These are phyloP conservation scores for Cranoglanis bouderius DNA, from an alignment of 2,113 vertebrate species.

Conservation along the genomic window DNA sequence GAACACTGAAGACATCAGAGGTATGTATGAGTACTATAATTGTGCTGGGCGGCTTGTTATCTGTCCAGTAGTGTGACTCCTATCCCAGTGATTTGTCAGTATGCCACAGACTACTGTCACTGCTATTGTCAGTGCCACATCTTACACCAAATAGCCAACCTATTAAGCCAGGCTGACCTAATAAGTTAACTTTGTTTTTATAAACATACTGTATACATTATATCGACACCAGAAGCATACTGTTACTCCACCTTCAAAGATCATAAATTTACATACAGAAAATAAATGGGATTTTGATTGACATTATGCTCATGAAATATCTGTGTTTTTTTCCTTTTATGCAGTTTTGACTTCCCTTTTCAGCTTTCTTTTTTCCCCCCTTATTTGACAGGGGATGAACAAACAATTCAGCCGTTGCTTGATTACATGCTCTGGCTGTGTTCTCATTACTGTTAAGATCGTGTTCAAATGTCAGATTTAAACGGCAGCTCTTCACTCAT, in stretches of 20 bases:
- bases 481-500: conserved; percentile 41
- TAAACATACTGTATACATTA: neutral
- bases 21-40: neutral
- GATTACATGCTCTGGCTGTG: conserved; percentile 44
- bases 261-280: neutral
- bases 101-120: neutral
- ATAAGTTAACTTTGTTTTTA: neutral
- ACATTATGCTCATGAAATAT: neutral
- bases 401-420: conserved; percentile 41
- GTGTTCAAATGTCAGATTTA: conserved; percentile 53
- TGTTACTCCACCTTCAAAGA: neutral
- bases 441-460: conserved; percentile 39
- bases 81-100: neutral
- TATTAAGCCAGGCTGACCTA: neutral
- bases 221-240: neutral
- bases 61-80: neutral
- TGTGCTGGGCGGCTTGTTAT: neutral
- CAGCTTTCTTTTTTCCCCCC: neutral
- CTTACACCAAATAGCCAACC: neutral
- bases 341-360: neutral
- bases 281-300: neutral
- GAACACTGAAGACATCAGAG: neutral
- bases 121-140: neutral
- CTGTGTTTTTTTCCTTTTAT: neutral
- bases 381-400: conserved; percentile 38